These are phyloP conservation scores for Lamellibrachia satsuma DNA, from an alignment of 2,888 invertebrate species.

Conservation along the genomic window DNA sequence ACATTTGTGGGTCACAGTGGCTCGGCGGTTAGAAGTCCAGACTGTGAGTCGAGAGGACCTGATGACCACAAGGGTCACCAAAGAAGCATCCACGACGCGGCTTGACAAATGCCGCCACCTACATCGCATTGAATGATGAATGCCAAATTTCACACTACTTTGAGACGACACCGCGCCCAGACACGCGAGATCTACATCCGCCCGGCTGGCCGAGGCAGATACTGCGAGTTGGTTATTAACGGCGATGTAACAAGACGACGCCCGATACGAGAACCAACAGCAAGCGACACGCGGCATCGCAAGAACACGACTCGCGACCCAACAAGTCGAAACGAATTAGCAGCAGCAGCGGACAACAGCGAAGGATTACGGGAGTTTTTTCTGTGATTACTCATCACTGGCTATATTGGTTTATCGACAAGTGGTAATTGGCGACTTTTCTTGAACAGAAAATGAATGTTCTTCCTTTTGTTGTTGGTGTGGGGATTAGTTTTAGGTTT, in stretches of 20 bases:
- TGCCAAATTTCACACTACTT: not conserved
- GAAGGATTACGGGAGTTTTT: not conserved
- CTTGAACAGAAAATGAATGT: not conserved
- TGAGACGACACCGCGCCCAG: not conserved
- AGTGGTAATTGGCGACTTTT: not conserved
- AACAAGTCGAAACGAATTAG: not conserved
- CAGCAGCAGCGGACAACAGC: not conserved
- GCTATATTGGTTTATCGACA: not conserved
- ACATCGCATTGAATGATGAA: no score
- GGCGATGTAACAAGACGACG: not conserved
- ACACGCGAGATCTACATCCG: not conserved
- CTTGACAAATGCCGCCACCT: no score
- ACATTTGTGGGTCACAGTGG: no score
- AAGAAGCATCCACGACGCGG: no score
- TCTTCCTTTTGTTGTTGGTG: no score
- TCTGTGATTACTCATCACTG: conserved; percentile 8
- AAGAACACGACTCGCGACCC: not conserved
- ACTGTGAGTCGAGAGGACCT: no score
- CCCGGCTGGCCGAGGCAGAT: not conserved
- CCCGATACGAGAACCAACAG: not conserved
- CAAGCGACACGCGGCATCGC: not conserved
- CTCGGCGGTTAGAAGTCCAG: no score
- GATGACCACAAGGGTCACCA: no score
- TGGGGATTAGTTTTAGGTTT: no score
- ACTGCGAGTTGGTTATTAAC: conserved; percentile 2